These are phyloP conservation scores for Schizotus pectinicornis DNA, from an alignment of 2,888 invertebrate species.

Conservation along the genomic window DNA sequence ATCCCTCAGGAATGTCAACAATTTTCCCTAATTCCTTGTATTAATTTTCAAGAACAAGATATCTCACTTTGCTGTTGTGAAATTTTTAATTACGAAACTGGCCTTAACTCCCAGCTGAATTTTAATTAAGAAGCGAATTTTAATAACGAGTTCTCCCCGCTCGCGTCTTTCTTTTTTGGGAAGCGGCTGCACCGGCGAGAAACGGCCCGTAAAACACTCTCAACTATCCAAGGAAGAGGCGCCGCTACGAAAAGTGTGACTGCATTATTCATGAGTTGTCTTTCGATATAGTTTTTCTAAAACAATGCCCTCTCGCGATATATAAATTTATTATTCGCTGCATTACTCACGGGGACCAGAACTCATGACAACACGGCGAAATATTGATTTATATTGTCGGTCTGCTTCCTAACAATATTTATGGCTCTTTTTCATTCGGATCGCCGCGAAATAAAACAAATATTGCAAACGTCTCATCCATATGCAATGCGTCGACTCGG, in stretches of 20 bases:
- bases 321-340: slow-evolving; percentile 35
- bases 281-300: slow-evolving; percentile 11
- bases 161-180: background rate
- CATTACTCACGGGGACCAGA: slow-evolving; percentile 36
- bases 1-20: background rate
- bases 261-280: slow-evolving; percentile 20
- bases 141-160: slow-evolving; percentile 9
- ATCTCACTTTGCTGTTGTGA: slow-evolving; percentile 4
- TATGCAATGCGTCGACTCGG: slow-evolving; percentile 37
- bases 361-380: slow-evolving; percentile 37
- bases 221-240: background rate
- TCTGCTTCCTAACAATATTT: slow-evolving; percentile 40
- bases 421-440: slow-evolving; percentile 39
- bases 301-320: slow-evolving; percentile 13
- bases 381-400: slow-evolving; percentile 46
- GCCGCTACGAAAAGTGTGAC: background rate
- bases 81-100: slow-evolving; percentile 14
- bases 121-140: slow-evolving; percentile 17
- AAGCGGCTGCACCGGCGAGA: background rate
- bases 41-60: slow-evolving; percentile 8
- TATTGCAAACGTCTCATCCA: slow-evolving; percentile 42
- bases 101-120: slow-evolving; percentile 9
- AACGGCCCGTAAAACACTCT: background rate
- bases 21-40: slow-evolving; percentile 3
- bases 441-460: slow-evolving; percentile 43